phyloP scores from a whole-genome alignment of 1,140 invertebrate genomes.

The Marisa cornuarietis region DNA sequence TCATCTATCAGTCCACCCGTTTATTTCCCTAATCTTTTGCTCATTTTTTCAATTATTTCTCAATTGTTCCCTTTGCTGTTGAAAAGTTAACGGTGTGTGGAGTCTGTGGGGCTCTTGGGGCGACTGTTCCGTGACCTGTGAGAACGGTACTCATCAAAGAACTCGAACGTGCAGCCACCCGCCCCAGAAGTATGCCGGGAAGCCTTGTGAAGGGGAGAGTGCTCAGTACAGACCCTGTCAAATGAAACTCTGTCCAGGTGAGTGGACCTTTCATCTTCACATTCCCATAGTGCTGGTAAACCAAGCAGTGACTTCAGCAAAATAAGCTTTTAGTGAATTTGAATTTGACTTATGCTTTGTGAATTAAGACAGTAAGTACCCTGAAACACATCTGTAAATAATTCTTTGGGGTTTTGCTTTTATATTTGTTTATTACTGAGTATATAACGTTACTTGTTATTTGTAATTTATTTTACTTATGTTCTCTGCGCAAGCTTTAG shows the following conservation, averaged over 20 bases:
- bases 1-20: neutral
- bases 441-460: neutral
- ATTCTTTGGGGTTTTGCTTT: neutral
- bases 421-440: neutral
- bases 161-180: slow-evolving; percentile 60
- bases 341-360: no score
- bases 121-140: slow-evolving; percentile 61
- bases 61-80: neutral
- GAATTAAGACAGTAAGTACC: no score
- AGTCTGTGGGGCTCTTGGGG: slow-evolving; percentile 69
- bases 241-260: slow-evolving; percentile 60
- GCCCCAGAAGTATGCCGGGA: slow-evolving; percentile 51
- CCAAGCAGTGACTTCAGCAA: no score
- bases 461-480: no score
- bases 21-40: neutral
- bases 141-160: slow-evolving; percentile 52
- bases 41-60: neutral
- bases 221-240: slow-evolving; percentile 51
- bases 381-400: neutral
- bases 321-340: no score
- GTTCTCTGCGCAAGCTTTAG: no score
- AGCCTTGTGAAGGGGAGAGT: slow-evolving; percentile 48
- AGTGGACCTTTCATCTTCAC: slow-evolving; percentile 4
- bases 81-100: slow-evolving; percentile 69
- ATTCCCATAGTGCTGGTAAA: no score